Percentiles rank a stretch among this genome's conserved stretches.
phyloP scores from a whole-genome alignment of 2,888 invertebrate species.

The Euplexia lucipara region DNA sequence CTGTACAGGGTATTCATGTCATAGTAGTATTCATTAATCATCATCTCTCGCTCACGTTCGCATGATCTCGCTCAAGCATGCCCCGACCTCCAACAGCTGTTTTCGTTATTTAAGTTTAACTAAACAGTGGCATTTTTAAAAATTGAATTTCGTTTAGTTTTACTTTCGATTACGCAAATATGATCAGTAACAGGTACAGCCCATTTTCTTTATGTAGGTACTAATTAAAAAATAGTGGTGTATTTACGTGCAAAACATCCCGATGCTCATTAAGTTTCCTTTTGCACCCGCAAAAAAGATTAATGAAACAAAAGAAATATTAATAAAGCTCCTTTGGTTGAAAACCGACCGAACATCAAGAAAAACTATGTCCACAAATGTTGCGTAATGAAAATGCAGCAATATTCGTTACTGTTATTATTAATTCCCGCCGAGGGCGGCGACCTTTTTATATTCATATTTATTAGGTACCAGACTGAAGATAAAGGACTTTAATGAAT shows the following conservation, averaged over 20 bases:
- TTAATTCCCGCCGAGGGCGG: conserved; percentile 25
- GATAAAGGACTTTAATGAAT: conserved; percentile 25
- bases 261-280: background rate
- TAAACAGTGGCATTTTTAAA: too few relatives aligned
- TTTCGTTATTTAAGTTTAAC: too few relatives aligned
- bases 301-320: conserved; percentile 21
- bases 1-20: too few relatives aligned
- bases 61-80: too few relatives aligned
- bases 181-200: too few relatives aligned
- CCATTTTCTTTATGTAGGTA: too few relatives aligned
- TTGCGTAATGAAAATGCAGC: conserved; percentile 37
- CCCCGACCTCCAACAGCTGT: too few relatives aligned
- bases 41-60: too few relatives aligned
- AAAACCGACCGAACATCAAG: background rate
- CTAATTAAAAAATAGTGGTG: too few relatives aligned
- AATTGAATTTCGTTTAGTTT: too few relatives aligned
- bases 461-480: conserved; percentile 3
- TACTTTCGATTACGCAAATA: too few relatives aligned
- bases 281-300: background rate
- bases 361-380: conserved; percentile 31
- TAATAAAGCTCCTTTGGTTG: conserved; percentile 10
- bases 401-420: conserved; percentile 35
- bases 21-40: too few relatives aligned
- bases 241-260: background rate
- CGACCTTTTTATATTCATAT: conserved; percentile 32